Base-by-base conservation (phyloP, 2,797 vertebrate genomes). In the Champsocephalus esox region DNA sequence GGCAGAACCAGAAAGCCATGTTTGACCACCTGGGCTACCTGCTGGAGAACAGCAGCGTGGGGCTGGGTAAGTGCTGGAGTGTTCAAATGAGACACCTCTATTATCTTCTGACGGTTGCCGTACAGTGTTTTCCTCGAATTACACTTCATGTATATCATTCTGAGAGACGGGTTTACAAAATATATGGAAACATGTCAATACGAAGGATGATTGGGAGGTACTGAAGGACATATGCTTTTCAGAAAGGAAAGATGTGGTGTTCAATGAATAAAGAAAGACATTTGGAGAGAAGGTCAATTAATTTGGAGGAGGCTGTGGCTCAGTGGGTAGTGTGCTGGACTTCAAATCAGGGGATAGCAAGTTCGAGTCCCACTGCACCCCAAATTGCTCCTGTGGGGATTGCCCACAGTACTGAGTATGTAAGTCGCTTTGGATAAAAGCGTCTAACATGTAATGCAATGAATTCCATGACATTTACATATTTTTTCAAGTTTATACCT, bases 1-100 rank as follows among this genome's bases (percentile, higher is more conserved):
- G 98, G 0, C 98, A 99, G 90, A 99, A 99, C 87, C 98, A 99
- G 92, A 99, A 99, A 89, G 97, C 98, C 79, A 99, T 99, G 98
- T 99, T 99, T 85, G 98, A 99, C 87, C 98, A 99, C 81, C 96
- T 99, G 52, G 98, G 97, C 81, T 99, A 99, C 91, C 93, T 99
- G 73, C 91, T 99, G 90, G 97, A 99, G 90, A 99, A 99, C 85
- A 99, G 98, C 94, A 99, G 97, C 0, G 97, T 99, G 24, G 98
- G 98, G 19, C 91, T 99, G 74, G 98, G 98, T 97, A 38, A 78
- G 83, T n/a, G 5, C 6, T 1, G 2, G 16, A 46, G 4, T 48
- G 2, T 14, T 7, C 16, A 52, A 48, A 48, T 44, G 5, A 34
- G 28, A 66, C 3, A 6, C 43, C 34, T 43, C 3, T 24, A 0